Evolutionary conservation across 2,797 vertebrate genomes (phyloP), one percentile per base, ranked within the genome.

Genomic region (Urosaurus nigricauda): DNA sequence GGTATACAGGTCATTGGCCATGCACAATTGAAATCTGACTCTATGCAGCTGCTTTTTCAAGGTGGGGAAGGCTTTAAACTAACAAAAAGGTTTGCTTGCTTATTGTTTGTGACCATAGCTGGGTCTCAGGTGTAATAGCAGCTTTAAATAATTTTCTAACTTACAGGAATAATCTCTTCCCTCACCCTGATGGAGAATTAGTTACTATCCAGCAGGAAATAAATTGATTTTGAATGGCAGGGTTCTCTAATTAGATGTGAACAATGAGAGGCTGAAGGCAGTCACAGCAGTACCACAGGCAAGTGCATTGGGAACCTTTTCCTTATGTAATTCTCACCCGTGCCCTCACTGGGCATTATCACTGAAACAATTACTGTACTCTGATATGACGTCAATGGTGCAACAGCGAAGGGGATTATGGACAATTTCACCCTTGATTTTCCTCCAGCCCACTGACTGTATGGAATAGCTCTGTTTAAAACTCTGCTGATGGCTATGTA

Each of bases 221-320:
- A 90, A 95, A 96, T 95, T 0, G 95, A 95, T 96, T 96, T 96
- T 95, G 92, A 95, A 95, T 95, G 82, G 87, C 90, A 90, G 91
- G 93, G 92, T 94, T 94, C 91, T 93, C 90, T 96, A 94, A 97
- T 96, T 96, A 95, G 93, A 96, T 95, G 92, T 93, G 91, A 87
- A 93, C 94, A 93, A 94, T 91, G 93, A 92, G 84, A 92, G 92
- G 88, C 92, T 87, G 87, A 93, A 93, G 87, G 91, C 92, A 95
- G 89, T 90, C 93, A 84, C 70, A 63, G 80, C 77, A 91, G 77
- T 89, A 87, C 81, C 91, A 88, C 32, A 91, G 92, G 93, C 93
- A 90, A 93, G 90, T 86, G 91, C n/a, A 58, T n/a, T 4, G 83
- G 56, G 87, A 93, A 78, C 85, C 91, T 92, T 90, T 84, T 89